Base-by-base conservation (phyloP, 1,140 invertebrate genomes). In the Bombus waltoni region DNA sequence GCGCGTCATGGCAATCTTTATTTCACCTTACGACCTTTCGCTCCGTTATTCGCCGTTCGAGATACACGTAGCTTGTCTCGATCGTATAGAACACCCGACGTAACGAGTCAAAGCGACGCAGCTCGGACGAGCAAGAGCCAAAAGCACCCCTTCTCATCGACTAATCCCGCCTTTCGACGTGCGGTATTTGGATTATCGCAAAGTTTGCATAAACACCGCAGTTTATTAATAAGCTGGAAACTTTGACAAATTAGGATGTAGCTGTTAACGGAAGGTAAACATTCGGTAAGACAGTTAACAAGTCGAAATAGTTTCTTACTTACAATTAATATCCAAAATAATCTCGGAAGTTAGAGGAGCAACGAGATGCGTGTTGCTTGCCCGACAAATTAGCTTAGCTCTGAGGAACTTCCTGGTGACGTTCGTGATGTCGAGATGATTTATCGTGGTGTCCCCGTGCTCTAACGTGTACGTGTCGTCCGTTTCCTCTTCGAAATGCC, bases 301-400 rank as follows among this genome's bases (percentile, higher is more conserved):
- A 77, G 18, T 57, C 57, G 22, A 11, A n/a, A 32, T 22, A 59
- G 28, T n/a, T 57, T 35, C 8, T 44, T 72, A 96, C 96, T 96
- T 90, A 96, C 96, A 93, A 91, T 96, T 96, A 87, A 96, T 94
- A 83, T 96, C 95, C 42, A 96, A 88, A 73, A 95, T 94, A 70
- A 96, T 96, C 65, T 95, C 94, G 10, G 94, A 92, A 8, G 90
- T 94, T 22, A 94, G 85, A 0, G 96, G 95, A 22, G 93, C 73
- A 28, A 95, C 94, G 53, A 96, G 91, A 81, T 96, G 95, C 53
- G 95, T 96, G 86, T 96, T 96, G 57, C 90, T 94, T 11, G 96
- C 95, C 78, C 94, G 92, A 84, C 96, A 96, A 66, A 93, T 94
- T 59, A 96, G 83, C 47, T 90, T 89, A 1, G 95, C 92, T 32